Evolutionary conservation across 1,140 invertebrate genomes (phyloP), one percentile per base, ranked within the genome.

Genomic region (Cherax destructor): DNA sequence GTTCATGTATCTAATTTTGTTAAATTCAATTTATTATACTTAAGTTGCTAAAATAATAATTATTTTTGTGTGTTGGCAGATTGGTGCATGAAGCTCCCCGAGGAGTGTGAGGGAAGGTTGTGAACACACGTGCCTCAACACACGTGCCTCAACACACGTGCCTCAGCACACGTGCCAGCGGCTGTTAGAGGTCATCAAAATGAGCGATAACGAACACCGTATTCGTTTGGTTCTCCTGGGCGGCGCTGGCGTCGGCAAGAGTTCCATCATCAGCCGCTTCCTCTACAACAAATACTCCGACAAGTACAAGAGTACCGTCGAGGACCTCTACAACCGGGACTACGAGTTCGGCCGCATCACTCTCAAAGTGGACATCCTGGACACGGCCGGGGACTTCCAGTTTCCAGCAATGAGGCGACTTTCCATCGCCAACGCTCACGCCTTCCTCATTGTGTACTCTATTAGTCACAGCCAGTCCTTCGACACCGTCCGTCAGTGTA

Each of bases 381-480:
- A 98, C 94, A 99, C 98, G 5, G 97, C 97, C 16, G 96, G 97
- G 56, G 97, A 98, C 94, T 96, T 97, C 94, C 97, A 98, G 94
- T 98, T 98, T 94, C 97, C 97, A 24, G 97, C 97, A 50, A 98
- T 98, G 97, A 88, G 95, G 89, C 92, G 95, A 79, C 95, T 99
- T 49, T 98, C 97, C 93, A 98, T 99, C 93, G 97, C 98, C 1
- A 98, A 97, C 5, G 98, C 97, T 7, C 97, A 98, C 94, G 98
- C 97, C 11, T 99, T 99, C 94, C 96, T 98, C 65, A 95, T 99
- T 24, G 98, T 98, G 13, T 99, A 98, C 94, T 96, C 97, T 18
- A 96, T 97, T n/a, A 97, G 97, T 30, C 96, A 96, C 77, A 95
- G 95, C 88, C 95, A 96, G 56, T 97, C 97, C n/a, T 97, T 98